Conservation (phyloP, 2,113 vertebrate species). For the Lucifuga dentata region DNA sequence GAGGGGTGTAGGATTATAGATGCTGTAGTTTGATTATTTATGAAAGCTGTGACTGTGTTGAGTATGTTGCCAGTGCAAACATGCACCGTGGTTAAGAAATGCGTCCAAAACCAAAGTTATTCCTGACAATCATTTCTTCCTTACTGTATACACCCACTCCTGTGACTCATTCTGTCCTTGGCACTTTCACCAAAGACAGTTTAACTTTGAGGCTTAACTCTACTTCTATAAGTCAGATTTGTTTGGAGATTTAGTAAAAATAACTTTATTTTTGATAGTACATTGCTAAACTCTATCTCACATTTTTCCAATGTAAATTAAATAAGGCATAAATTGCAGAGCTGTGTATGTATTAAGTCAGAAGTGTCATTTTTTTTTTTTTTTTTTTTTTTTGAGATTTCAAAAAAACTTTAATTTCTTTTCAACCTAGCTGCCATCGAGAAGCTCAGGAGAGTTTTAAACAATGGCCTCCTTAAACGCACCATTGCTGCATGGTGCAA, state of each 20-base stretch:
- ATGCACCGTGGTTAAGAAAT: conserved; percentile 33
- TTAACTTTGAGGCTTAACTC: conserved; percentile 6
- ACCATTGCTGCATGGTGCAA: conserved; percentile 59
- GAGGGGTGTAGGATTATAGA: neutral
- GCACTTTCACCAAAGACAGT: conserved; percentile 7
- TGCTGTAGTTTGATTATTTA: conserved; percentile 3
- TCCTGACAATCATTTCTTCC: conserved; percentile 29
- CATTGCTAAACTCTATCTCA: neutral
- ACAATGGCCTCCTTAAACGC: conserved; percentile 29
- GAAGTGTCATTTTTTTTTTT: no score
- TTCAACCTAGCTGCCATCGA: conserved; percentile 48
- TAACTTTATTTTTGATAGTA: neutral
- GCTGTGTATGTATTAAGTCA: no score
- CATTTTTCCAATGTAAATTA: no score
- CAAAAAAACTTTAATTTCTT: conserved; percentile 18
- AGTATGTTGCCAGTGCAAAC: conserved; percentile 50
- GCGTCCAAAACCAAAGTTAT: conserved; percentile 38
- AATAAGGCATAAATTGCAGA: no score
- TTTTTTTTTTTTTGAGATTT: no score
- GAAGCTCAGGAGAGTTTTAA: conserved; percentile 60
- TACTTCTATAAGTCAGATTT: neutral
- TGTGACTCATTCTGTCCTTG: conserved; percentile 64
- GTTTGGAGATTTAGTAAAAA: neutral
- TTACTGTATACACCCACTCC: conserved; percentile 18
- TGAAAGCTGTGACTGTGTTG: conserved; percentile 2